phyloP scores from a whole-genome alignment of 1,140 invertebrate genomes.

The Apis florea region DNA sequence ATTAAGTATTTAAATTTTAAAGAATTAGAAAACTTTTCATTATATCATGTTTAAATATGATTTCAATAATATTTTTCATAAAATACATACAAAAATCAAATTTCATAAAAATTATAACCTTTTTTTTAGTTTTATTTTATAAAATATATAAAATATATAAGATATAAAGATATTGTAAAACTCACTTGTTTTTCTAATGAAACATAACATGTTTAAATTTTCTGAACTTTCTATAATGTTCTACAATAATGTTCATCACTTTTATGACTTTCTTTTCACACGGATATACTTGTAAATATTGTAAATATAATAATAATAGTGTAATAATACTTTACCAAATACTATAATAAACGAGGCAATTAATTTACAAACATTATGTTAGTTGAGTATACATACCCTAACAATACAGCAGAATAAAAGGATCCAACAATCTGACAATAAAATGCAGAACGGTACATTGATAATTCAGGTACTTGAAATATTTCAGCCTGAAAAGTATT shows the following conservation, averaged over 20 bases:
- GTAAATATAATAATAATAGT: background rate
- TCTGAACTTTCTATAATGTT: background rate
- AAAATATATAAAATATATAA: too few species aligned
- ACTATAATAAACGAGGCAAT: background rate
- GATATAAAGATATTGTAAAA: background rate
- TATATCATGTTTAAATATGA: too few species aligned
- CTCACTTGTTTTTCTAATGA: background rate
- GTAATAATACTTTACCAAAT: too few species aligned
- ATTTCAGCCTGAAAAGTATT: slow-evolving; percentile 1
- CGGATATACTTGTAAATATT: background rate
- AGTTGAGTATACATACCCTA: background rate
- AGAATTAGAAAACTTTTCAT: too few species aligned
- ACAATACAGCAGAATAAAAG: background rate
- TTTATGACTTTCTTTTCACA: background rate
- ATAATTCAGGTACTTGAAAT: slow-evolving; percentile 6
- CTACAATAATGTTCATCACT: too few species aligned
- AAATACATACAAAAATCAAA: too few species aligned
- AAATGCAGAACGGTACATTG: background rate
- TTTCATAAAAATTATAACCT: too few species aligned
- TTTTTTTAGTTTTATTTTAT: too few species aligned
- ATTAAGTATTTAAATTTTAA: too few species aligned
- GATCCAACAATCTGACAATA: background rate
- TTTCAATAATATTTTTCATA: too few species aligned
- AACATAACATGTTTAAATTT: slow-evolving; percentile 5
- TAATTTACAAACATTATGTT: background rate